These are phyloP conservation scores for Apodemus agrarius DNA, from an alignment of 2,797 vertebrate species.

Conservation along the genomic window DNA sequence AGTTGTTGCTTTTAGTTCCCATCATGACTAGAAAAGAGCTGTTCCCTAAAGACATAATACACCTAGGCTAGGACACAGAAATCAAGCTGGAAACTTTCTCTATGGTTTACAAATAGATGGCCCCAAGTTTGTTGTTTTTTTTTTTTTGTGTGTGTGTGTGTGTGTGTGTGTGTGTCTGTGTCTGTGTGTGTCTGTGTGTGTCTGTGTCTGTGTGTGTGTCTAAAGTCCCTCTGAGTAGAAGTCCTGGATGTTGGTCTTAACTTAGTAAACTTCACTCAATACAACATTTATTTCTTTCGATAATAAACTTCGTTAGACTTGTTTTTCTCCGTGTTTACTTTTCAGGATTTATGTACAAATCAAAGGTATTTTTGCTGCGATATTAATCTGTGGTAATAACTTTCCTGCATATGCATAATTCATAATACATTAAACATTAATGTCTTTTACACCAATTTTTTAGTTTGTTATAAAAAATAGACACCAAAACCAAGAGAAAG, in stretches of 20 bases:
- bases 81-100: neutral
- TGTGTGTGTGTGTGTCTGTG: accelerated
- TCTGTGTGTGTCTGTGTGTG: too few relatives aligned
- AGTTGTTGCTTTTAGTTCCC: neutral
- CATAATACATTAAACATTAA: conserved; percentile 40
- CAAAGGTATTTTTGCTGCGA: conserved; percentile 5
- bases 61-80: neutral
- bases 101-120: neutral
- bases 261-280: conserved; percentile 54
- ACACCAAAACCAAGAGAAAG: neutral
- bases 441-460: conserved; percentile 39
- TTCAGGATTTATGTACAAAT: conserved; percentile 52
- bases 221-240: conserved; percentile 59
- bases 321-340: conserved; percentile 5
- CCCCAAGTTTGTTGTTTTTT: too few relatives aligned
- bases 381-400: neutral
- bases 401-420: neutral
- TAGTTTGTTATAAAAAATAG: conserved; percentile 57
- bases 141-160: too few relatives aligned
- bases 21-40: neutral
- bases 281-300: conserved; percentile 62
- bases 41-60: neutral
- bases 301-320: conserved; percentile 35
- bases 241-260: conserved; percentile 51
- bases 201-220: too few relatives aligned